Conservation (phyloP, 2,888 invertebrate species). For the Gortyna flavago region DNA sequence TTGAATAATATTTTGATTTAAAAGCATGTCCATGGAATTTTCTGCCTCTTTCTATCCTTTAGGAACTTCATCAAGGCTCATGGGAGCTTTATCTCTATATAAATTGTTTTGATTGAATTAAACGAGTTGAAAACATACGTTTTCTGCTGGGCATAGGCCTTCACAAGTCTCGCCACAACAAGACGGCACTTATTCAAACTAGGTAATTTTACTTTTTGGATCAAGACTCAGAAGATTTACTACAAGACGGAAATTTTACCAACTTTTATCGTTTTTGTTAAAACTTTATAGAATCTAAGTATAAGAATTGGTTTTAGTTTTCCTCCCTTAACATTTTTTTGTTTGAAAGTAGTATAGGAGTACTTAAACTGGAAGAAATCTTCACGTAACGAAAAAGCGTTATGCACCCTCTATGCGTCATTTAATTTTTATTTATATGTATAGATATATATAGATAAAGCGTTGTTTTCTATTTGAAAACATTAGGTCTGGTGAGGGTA, state of each 20-base stretch:
- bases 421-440: too few species aligned
- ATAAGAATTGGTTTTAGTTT: background rate
- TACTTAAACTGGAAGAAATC: too few species aligned
- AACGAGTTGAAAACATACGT: background rate
- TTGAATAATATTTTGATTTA: background rate
- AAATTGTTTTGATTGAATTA: background rate
- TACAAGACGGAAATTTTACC: background rate
- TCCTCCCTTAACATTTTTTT: background rate
- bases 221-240: background rate
- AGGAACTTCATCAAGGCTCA: background rate
- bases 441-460: background rate
- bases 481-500: background rate
- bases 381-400: too few species aligned
- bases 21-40: background rate
- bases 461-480: background rate
- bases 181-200: too few species aligned
- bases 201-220: background rate
- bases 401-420: too few species aligned
- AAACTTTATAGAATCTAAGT: background rate
- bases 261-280: background rate
- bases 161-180: background rate
- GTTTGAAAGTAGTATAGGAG: too few species aligned
- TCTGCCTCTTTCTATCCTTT: too few species aligned
- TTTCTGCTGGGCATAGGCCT: background rate
- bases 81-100: background rate